phyloP scores from a whole-genome alignment of 37 sponge, comb jelly and placozoan genomes.

The Petrosia ficiformis region DNA sequence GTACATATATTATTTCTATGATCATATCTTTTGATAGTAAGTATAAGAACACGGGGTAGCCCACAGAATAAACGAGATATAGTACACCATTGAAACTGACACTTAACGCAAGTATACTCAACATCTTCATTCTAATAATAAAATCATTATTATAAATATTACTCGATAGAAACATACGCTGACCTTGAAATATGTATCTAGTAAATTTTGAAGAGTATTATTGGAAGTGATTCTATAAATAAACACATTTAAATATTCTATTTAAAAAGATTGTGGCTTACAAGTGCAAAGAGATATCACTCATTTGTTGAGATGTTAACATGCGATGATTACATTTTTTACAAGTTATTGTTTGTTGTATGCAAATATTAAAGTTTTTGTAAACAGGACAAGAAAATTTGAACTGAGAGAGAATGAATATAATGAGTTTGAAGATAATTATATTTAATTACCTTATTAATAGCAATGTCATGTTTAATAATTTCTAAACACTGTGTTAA shows the following conservation, averaged over 20 bases:
- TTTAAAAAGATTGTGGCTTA: slow-evolving; percentile 6
- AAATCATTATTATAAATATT: background rate
- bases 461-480: slow-evolving; percentile 1
- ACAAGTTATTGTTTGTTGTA: slow-evolving; percentile 59
- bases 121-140: slow-evolving; percentile 50
- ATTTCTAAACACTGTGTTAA: slow-evolving; percentile 59
- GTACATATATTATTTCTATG: slow-evolving; percentile 4
- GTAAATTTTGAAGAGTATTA: slow-evolving; percentile 48
- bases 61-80: slow-evolving; percentile 34
- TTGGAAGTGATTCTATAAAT: background rate
- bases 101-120: slow-evolving; percentile 48
- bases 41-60: slow-evolving; percentile 57
- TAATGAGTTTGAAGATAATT: background rate
- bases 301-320: slow-evolving; percentile 17
- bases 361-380: slow-evolving; percentile 58
- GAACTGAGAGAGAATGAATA: background rate
- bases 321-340: slow-evolving; percentile 33
- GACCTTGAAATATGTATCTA: slow-evolving; percentile 44
- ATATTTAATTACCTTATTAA: too few relatives aligned
- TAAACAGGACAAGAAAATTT: slow-evolving; percentile 49
- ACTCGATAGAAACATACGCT: background rate
- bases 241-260: background rate
- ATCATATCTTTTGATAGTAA: slow-evolving; percentile 63
- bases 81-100: slow-evolving; percentile 19
- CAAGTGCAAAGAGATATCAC: slow-evolving; percentile 54